phyloP scores from a whole-genome alignment of 2,113 vertebrate genomes.

The Neotoma lepida region DNA sequence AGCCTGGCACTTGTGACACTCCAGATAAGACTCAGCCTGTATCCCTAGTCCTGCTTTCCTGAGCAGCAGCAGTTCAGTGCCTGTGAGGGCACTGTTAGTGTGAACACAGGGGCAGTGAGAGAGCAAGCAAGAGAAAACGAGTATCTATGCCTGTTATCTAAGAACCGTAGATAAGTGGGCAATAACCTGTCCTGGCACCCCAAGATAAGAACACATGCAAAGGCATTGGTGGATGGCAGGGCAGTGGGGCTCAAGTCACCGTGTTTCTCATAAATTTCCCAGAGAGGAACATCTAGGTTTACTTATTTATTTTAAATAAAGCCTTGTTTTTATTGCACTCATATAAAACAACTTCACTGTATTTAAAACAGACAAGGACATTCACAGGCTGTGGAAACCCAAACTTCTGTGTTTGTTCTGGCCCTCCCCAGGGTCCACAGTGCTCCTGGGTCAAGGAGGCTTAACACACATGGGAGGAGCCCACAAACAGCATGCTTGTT shows the following conservation, averaged over 20 bases:
- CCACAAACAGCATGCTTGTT: not conserved
- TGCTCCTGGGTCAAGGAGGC: not conserved
- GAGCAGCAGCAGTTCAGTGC: not conserved
- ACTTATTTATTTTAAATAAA: conserved; percentile 19
- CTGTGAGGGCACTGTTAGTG: not conserved
- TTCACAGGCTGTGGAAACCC: not conserved
- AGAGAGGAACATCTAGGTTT: not conserved
- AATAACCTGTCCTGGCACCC: not conserved
- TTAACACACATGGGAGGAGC: not conserved
- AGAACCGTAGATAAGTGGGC: not conserved
- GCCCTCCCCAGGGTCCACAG: not conserved
- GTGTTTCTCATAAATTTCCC: not conserved
- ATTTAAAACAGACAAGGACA: conserved; percentile 61
- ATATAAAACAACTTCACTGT: conserved; percentile 66
- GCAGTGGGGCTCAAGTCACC: rapidly evolving
- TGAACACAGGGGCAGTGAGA: not conserved
- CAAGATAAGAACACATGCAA: not conserved
- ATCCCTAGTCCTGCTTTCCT: not conserved
- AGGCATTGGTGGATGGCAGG: not conserved
- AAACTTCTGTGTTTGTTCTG: not conserved
- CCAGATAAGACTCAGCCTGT: not conserved
- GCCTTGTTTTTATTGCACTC: conserved; percentile 79
- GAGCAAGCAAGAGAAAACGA: not conserved
- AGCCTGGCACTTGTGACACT: no score
- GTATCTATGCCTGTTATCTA: not conserved